Evolutionary conservation across 2,113 vertebrate genomes (phyloP).

Genomic region (Oenanthe oenanthe): DNA sequence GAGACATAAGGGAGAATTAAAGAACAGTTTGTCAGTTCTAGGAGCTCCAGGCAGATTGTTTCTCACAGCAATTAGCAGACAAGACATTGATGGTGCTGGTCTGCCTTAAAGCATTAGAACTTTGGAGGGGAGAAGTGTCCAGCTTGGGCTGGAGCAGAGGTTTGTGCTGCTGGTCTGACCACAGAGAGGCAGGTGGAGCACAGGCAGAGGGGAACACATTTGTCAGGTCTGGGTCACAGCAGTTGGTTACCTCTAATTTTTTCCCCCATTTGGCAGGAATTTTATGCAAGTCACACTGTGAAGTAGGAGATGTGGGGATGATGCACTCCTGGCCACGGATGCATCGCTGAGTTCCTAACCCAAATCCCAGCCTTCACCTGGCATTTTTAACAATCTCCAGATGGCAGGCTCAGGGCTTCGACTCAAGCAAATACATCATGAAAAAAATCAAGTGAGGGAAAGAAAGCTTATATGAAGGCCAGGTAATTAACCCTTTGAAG

Average conservation of each 20-base stretch:
- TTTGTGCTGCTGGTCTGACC: background rate
- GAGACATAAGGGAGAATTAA: background rate
- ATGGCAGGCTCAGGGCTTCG: constrained; percentile 71
- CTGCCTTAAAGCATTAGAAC: background rate
- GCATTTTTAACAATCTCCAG: constrained; percentile 77
- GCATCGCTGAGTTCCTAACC: constrained; percentile 77
- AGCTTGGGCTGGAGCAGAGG: background rate
- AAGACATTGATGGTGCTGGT: background rate
- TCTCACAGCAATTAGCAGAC: background rate
- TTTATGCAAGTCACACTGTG: constrained; percentile 68
- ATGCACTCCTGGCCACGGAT: constrained; percentile 75
- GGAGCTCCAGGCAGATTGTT: background rate
- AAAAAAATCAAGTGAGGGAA: background rate
- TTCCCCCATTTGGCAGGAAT: constrained; percentile 64
- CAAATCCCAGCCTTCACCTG: constrained; percentile 78
- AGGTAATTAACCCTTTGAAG: background rate
- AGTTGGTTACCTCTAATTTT: background rate
- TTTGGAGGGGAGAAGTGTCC: background rate
- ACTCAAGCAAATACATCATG: constrained; percentile 61
- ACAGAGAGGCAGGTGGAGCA: background rate
- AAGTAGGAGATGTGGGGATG: constrained; percentile 80
- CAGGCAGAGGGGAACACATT: fast-evolving
- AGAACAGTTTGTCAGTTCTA: background rate
- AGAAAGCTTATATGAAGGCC: constrained; percentile 32
- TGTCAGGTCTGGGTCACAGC: background rate